Percentiles rank a stretch among this genome's conserved stretches.
phyloP scores from a whole-genome alignment of 2,888 invertebrate genomes.

The Idaea straminata region DNA sequence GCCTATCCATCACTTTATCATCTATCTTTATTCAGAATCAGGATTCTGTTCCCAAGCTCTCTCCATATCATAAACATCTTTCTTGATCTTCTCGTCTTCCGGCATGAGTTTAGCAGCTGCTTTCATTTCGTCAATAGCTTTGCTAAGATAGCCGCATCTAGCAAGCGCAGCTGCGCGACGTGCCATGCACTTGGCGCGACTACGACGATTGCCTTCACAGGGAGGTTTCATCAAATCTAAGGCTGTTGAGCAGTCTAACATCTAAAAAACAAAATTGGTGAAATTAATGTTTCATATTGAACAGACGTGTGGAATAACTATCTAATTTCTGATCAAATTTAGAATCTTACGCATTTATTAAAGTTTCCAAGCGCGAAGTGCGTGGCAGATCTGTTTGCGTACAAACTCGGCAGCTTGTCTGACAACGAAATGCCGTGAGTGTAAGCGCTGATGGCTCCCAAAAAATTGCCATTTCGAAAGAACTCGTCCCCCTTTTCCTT shows the following conservation, averaged over 20 bases:
- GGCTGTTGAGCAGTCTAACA: constrained; percentile 83
- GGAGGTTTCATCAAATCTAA: constrained; percentile 87
- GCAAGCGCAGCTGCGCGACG: constrained; percentile 87
- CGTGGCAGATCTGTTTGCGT: constrained; percentile 88
- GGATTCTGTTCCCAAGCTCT: constrained; percentile 90
- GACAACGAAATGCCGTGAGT: constrained; percentile 88
- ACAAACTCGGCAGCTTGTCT: constrained; percentile 86
- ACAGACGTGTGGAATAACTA: too few species aligned
- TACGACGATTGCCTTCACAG: constrained; percentile 84
- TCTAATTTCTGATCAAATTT: background rate
- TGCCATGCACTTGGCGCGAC: constrained; percentile 86
- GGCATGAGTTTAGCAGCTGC: constrained; percentile 85
- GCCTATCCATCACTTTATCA: background rate
- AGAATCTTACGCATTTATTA: constrained; percentile 80
- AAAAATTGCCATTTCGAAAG: constrained; percentile 85
- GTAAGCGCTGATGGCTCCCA: constrained; percentile 91
- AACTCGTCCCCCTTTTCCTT: constrained; percentile 90
- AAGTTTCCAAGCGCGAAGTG: constrained; percentile 88
- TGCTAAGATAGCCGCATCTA: constrained; percentile 83
- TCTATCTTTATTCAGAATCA: constrained; percentile 70
- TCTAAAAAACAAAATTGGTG: constrained; percentile 33
- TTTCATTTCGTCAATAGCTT: constrained; percentile 87
- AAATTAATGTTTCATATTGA: background rate
- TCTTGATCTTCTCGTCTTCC: constrained; percentile 79
- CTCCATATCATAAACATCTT: constrained; percentile 85